Evolutionary conservation across 2,113 vertebrate genomes (phyloP).

Genomic region (Rutilus rutilus): DNA sequence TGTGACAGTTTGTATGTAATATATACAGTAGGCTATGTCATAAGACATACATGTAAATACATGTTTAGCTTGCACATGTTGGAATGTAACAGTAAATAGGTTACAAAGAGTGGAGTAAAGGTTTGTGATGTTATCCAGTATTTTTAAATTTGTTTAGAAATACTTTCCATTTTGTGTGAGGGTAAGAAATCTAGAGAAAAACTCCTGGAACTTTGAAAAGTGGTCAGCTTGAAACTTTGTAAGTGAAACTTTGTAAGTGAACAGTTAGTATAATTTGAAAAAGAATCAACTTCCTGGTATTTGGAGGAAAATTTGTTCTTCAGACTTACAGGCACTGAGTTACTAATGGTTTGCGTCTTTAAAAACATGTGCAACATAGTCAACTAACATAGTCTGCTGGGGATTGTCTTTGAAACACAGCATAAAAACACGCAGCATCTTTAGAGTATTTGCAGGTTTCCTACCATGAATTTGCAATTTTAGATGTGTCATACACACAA

Average conservation of each 20-base stretch:
- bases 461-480: background rate
- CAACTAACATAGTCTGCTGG: constrained; percentile 21
- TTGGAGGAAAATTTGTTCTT: constrained; percentile 41
- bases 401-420: background rate
- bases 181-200: background rate
- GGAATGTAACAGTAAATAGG: background rate
- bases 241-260: background rate
- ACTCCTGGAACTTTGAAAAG: background rate
- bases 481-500: background rate
- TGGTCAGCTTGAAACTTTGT: no score
- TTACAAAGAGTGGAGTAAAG: background rate
- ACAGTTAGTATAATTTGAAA: constrained; percentile 17
- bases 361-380: background rate
- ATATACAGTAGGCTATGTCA: background rate
- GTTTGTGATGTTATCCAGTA: background rate
- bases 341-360: background rate
- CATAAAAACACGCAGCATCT: background rate
- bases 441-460: background rate
- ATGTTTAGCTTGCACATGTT: background rate
- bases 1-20: background rate
- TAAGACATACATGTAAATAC: background rate
- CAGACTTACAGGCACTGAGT: background rate
- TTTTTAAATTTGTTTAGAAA: background rate
- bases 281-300: constrained; percentile 50
- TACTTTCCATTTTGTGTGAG: background rate